Evolutionary conservation across 2,888 invertebrate genomes (phyloP).

Genomic region (Epicampocera succincta): DNA sequence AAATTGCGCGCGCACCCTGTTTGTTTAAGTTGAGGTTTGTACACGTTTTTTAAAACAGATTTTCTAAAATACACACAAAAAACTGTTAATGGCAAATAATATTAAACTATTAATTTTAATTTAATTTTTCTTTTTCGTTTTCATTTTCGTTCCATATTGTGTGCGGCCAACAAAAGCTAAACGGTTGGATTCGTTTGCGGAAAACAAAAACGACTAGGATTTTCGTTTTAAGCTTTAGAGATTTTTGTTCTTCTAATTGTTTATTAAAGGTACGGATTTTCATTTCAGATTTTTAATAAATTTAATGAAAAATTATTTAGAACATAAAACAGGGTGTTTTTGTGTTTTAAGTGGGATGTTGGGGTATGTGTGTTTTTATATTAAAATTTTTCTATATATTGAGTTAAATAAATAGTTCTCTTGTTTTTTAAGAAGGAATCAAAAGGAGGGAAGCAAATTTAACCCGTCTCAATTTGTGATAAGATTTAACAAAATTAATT

Average conservation of each 20-base stretch:
- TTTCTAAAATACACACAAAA: constrained; percentile 60
- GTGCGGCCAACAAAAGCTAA: constrained; percentile 43
- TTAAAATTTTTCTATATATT: constrained; percentile 37
- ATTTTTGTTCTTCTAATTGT: constrained; percentile 26
- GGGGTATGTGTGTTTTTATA: constrained; percentile 11
- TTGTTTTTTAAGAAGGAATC: constrained; percentile 55
- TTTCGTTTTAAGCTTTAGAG: constrained; percentile 46
- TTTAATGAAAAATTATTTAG: constrained; percentile 40
- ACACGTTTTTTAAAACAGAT: constrained; percentile 52
- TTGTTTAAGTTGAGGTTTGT: constrained; percentile 42
- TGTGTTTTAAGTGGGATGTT: constrained; percentile 15
- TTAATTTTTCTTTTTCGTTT: constrained; percentile 33
- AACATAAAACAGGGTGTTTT: constrained; percentile 35
- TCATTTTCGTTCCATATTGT: constrained; percentile 31
- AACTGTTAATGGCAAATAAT: constrained; percentile 52
- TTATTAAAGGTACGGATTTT: constrained; percentile 25
- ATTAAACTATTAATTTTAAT: constrained; percentile 61
- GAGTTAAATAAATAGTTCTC: constrained; percentile 25
- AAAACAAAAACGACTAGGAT: constrained; percentile 9
- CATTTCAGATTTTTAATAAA: constrained; percentile 29
- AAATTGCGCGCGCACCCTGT: constrained; percentile 67
- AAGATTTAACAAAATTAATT: constrained; percentile 54
- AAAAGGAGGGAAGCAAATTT: constrained; percentile 71
- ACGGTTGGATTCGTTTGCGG: constrained; percentile 48
- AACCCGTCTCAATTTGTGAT: constrained; percentile 72